phyloP scores from a whole-genome alignment of 2,888 invertebrate species.

The Drosophila eohydei region DNA sequence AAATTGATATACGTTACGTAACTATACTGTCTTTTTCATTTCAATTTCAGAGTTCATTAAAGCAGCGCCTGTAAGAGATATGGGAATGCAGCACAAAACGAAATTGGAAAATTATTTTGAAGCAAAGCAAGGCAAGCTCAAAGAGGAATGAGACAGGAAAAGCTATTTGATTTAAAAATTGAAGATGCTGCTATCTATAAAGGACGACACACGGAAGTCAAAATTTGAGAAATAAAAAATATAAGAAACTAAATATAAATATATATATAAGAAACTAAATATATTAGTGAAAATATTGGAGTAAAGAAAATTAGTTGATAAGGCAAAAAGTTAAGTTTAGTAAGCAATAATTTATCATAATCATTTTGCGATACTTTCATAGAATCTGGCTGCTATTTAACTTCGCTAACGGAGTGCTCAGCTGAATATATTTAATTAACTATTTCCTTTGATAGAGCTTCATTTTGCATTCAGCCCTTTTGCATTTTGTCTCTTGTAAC shows the following conservation, averaged over 20 bases:
- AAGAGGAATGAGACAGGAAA: not conserved
- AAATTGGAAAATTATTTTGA: conserved; percentile 6
- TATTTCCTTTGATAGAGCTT: not conserved
- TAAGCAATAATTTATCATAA: no score
- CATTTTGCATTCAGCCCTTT: not conserved
- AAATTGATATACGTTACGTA: not conserved
- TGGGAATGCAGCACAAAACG: not conserved
- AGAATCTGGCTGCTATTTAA: not conserved
- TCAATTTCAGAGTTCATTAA: not conserved
- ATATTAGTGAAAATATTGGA: not conserved
- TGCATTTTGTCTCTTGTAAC: not conserved
- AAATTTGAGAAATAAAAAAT: not conserved
- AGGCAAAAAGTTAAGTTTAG: no score
- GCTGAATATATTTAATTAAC: not conserved
- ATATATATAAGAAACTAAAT: not conserved
- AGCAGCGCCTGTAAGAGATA: no score
- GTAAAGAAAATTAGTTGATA: not conserved
- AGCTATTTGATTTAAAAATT: not conserved
- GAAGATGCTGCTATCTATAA: not conserved
- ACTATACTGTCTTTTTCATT: not conserved
- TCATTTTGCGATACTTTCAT: not conserved
- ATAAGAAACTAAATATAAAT: not conserved
- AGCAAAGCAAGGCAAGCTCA: not conserved
- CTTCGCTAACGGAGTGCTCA: not conserved
- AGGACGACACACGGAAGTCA: not conserved